phyloP scores from a whole-genome alignment of 2,888 invertebrate genomes.

The Chaetogeoica ovagalla region DNA sequence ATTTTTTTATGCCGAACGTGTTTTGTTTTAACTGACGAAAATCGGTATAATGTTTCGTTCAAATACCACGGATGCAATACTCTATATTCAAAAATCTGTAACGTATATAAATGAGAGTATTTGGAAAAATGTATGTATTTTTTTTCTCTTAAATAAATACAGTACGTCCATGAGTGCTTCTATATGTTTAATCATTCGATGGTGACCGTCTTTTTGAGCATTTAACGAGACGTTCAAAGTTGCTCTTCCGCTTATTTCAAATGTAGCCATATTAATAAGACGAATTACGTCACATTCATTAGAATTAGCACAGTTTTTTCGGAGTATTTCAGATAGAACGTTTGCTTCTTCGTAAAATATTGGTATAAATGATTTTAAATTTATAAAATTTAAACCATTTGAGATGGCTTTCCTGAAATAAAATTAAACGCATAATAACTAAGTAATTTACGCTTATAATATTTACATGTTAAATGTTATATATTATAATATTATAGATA shows the following conservation, averaged over 20 bases:
- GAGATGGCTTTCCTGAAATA: constrained; percentile 35
- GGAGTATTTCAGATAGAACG: neutral
- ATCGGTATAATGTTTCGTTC: constrained; percentile 7
- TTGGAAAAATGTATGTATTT: no score
- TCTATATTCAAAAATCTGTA: constrained; percentile 34
- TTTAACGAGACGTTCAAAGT: constrained; percentile 54
- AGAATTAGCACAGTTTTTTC: neutral
- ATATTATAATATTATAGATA: no score
- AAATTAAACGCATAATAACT: neutral
- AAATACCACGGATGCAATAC: constrained; percentile 37
- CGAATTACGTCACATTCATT: constrained; percentile 31
- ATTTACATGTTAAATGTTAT: no score
- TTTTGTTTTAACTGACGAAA: neutral
- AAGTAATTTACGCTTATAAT: no score
- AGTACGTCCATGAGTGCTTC: constrained; percentile 7
- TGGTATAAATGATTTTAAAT: constrained; percentile 22
- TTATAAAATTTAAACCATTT: constrained; percentile 23
- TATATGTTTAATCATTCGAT: constrained; percentile 20
- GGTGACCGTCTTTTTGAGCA: constrained; percentile 37
- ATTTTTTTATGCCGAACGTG: constrained; percentile 19
- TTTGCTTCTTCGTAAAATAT: neutral
- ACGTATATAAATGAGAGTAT: neutral
- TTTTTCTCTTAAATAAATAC: neutral
- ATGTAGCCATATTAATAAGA: constrained; percentile 47
- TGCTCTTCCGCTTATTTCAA: constrained; percentile 54